Conservation (phyloP, 2,797 vertebrate genomes). For the Myiotriccus ornatus region DNA sequence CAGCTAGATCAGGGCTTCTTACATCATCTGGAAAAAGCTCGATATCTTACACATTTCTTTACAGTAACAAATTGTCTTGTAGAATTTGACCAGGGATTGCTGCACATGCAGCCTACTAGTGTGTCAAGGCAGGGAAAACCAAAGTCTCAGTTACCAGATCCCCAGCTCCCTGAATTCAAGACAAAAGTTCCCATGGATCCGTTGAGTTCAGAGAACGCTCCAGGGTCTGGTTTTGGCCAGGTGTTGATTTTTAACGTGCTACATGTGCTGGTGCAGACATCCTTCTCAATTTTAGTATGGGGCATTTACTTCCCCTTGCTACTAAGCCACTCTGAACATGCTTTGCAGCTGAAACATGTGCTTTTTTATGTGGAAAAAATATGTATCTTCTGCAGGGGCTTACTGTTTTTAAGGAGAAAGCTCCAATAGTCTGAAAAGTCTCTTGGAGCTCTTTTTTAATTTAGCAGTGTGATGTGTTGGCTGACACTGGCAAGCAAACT, state of each 20-base stretch:
- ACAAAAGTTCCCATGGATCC: not conserved
- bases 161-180: not conserved
- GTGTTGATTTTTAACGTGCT: not conserved
- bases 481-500: not conserved
- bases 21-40: slow-evolving; percentile 43
- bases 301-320: not conserved
- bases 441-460: not conserved
- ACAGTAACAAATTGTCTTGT: not conserved
- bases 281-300: not conserved
- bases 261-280: not conserved
- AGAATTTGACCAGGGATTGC: not conserved
- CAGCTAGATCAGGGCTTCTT: slow-evolving; percentile 3
- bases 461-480: not conserved
- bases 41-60: not conserved
- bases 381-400: not conserved
- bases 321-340: not conserved
- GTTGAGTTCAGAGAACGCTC: not conserved
- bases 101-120: not conserved
- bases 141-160: not conserved
- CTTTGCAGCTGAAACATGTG: not conserved
- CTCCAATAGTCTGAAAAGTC: not conserved
- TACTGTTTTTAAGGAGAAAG: not conserved
- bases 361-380: not conserved
- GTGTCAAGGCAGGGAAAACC: not conserved
- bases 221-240: not conserved